Evolutionary conservation across 2,113 vertebrate genomes (phyloP).

Genomic region (Bos javanicus): DNA sequence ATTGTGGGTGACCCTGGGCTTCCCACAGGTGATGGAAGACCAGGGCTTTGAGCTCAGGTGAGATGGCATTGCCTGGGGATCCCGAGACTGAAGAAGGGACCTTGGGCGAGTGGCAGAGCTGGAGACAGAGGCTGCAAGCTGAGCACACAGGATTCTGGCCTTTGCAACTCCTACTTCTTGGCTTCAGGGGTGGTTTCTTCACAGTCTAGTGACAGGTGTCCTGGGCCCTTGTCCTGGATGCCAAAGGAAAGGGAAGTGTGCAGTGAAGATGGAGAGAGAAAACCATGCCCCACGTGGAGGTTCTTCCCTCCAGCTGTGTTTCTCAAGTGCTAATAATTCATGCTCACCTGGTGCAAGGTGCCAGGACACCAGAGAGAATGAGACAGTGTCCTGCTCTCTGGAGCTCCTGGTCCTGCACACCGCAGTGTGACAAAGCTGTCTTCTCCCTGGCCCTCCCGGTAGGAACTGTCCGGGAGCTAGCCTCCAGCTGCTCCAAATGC

Average conservation of each 20-base stretch:
- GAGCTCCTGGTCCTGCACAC: rapidly evolving
- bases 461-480: not conserved
- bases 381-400: not conserved
- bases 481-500: not conserved
- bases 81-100: rapidly evolving
- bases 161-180: not conserved
- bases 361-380: not conserved
- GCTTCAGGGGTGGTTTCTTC: not conserved
- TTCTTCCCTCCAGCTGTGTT: not conserved
- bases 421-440: no score
- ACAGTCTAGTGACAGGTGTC: not conserved
- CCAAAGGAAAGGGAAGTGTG: not conserved
- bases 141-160: not conserved
- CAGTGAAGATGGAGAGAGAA: not conserved
- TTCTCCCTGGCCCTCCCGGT: not conserved
- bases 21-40: not conserved
- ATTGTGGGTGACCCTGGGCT: not conserved
- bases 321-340: not conserved
- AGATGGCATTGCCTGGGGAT: no score
- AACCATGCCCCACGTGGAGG: rapidly evolving
- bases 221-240: not conserved
- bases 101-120: rapidly evolving
- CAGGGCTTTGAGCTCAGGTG: not conserved
- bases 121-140: not conserved
- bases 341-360: not conserved